Conservation (phyloP, 2,113 vertebrate species). For the Anhinga anhinga region DNA sequence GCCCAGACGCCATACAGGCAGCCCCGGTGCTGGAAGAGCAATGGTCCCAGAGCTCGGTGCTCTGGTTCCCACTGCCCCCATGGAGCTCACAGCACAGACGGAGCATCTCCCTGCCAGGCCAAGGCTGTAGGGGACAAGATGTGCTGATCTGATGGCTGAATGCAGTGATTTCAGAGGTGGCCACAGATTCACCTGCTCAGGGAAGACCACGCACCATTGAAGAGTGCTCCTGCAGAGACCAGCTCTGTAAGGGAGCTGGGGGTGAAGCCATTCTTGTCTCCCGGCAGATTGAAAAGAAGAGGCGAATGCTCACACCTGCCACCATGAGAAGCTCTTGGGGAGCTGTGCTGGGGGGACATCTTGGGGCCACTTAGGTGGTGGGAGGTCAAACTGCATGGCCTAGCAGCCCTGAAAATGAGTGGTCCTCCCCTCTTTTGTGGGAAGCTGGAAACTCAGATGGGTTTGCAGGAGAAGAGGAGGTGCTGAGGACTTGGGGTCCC, state of each 20-base stretch:
- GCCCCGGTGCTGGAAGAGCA: fast-evolving
- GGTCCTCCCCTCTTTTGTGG: background rate
- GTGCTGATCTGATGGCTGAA: background rate
- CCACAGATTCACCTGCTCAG: background rate
- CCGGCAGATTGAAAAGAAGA: background rate
- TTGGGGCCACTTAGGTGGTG: background rate
- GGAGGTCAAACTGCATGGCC: background rate
- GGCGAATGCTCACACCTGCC: background rate
- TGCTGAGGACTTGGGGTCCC: background rate
- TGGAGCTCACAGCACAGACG: background rate
- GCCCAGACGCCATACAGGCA: background rate
- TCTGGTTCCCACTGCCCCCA: fast-evolving
- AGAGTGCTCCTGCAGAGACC: background rate
- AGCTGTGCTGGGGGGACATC: background rate
- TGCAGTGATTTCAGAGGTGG: background rate
- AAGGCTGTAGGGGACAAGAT: background rate
- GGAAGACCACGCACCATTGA: background rate
- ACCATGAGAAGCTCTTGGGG: background rate
- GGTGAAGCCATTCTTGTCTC: background rate
- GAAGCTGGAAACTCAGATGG: background rate
- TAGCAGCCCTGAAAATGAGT: background rate
- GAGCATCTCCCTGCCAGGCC: background rate
- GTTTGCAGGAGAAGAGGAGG: background rate
- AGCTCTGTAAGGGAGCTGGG: background rate
- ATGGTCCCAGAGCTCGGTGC: background rate